Base-by-base conservation (phyloP, 2,797 vertebrate species). In the Manis crassicaudata region DNA sequence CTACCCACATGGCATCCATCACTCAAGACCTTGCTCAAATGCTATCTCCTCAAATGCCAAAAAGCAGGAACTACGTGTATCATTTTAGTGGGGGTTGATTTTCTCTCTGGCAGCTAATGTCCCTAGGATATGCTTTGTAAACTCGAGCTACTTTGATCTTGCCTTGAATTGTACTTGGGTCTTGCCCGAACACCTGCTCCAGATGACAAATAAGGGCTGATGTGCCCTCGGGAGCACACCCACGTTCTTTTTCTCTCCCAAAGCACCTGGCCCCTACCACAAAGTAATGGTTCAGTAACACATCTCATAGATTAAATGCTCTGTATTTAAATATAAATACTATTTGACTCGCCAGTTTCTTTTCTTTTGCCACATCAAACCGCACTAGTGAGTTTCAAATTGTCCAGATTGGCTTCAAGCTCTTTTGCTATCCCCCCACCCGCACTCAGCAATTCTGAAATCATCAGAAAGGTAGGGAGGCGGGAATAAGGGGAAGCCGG, bases 101-200 rank as follows among this genome's bases (percentile, higher is more conserved):
- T 40, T 37, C 23, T 37, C 46, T 43, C 46, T 21, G 62, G 77
- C 40, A 67, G 75, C 29, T 85, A 18, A 37, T 4, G 52, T 92
- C 62, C 21, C 62, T 13, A 1, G 27, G 56, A 50, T 11, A 23
- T 37, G 35, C 77, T 81, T 72, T 56, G 87, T 80, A 46, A 91
- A 81, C 94, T 84, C 46, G 23, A 88, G 43, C 37, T 63, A 56
- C 93, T 92, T 32, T 18, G 79, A 89, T 94, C 86, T 85, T 60
- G 72, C 60, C 67, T 68, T 56, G 52, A 67, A 68, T 5, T 20
- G 70, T 21, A 27, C n/a, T 5, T 27, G 56, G 43, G 68, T 93
- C 73, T 92, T 70, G 63, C 79, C 70, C 97, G 20, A 54, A 88
- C 90, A 43, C 63, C n/a, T n/a, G 76, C 10, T 79, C 63, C 90